Percentiles rank a stretch among this genome's conserved stretches.
These are phyloP conservation scores for Iselma pallidipennis DNA, from an alignment of 2,888 invertebrate species.

Conservation along the genomic window DNA sequence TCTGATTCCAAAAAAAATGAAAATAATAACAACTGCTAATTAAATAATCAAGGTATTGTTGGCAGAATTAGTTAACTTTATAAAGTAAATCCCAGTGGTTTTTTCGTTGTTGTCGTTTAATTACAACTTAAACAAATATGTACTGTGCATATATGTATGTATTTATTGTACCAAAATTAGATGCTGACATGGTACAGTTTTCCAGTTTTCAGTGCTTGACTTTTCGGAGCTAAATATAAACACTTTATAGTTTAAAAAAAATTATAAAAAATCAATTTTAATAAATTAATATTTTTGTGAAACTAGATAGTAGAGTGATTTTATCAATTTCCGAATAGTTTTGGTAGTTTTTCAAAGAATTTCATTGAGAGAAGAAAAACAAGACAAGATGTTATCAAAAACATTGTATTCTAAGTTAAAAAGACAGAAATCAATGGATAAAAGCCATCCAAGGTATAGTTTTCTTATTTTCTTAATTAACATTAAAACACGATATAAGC, in stretches of 20 bases:
- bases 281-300: no score
- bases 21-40: no score
- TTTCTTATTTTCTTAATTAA: neutral
- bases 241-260: neutral
- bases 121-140: neutral
- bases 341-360: no score
- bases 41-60: neutral
- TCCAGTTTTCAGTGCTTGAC: neutral
- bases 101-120: neutral
- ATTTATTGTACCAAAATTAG: neutral
- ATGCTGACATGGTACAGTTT: neutral
- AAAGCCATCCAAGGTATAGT: neutral
- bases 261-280: neutral
- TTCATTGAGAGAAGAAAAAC: neutral
- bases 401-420: neutral
- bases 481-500: no score
- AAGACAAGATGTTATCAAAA: neutral
- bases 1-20: no score
- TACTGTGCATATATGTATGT: no score
- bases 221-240: neutral
- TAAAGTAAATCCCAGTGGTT: neutral
- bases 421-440: conserved; percentile 1
- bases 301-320: no score
- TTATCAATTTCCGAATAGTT: no score
- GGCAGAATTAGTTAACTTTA: neutral